Base-by-base conservation (phyloP, 2,888 invertebrate genomes). In the Polymixis flavicincta region DNA sequence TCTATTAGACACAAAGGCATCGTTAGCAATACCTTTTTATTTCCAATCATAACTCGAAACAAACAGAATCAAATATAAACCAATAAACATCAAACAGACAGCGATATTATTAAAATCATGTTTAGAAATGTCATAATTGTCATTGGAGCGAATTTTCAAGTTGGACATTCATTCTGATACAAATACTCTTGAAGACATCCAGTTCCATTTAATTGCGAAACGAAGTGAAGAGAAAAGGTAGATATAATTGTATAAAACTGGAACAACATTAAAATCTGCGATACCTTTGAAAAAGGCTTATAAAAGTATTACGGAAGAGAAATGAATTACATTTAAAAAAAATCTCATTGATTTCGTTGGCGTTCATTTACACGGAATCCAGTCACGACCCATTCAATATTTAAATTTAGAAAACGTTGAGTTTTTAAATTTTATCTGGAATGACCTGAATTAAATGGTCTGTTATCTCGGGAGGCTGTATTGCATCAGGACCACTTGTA, bases 81-180 rank as follows among this genome's bases (percentile, higher is more conserved):
- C 70, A 81, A 85, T 78, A 73, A 74, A 74, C 64, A 75, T 84
- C 57, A 76, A 83, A 74, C 61, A 74, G 59, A 28, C 52, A 54
- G 37, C 55, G 55, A 74, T 65, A 61, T 82, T 83, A 78, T 85
- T 83, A 50, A 67, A 80, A 87, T 64, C 66, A 66, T 74, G 68
- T 86, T 86, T 71, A 75, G 76, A 78, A 87, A 86, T 83, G 57
- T 66, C 73, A 87, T 79, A 71, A 88, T 84, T 81, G 64, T 66
- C 74, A 78, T 76, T 67, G 57, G 61, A 81, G 57, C 67, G 65
- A 75, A 83, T 63, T 76, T 73, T 76, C 52, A 71, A 79, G 74
- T 78, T 70, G 76, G 61, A 81, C 57, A 76, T 79, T 81, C 73
- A n/a, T n/a, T n/a, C n/a, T 45, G 66, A 76, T 73, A 74, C 57